Evolutionary conservation across 1,140 invertebrate species (phyloP).

Genomic region (Manduca sexta): DNA sequence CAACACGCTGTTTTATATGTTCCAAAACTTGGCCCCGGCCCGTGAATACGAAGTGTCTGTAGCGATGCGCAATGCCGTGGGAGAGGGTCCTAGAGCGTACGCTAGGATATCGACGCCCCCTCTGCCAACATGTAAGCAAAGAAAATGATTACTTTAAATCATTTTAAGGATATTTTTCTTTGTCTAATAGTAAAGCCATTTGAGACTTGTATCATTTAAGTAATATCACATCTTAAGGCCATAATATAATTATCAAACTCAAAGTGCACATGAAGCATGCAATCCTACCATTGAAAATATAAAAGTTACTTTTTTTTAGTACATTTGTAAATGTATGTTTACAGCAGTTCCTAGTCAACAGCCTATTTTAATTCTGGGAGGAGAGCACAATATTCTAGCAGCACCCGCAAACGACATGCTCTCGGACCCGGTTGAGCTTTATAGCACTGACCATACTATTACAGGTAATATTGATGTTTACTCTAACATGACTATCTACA

Average conservation of each 20-base stretch:
- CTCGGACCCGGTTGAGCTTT: constrained; percentile 75
- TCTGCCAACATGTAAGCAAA: constrained; percentile 75
- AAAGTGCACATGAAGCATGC: no score
- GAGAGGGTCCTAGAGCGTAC: constrained; percentile 82
- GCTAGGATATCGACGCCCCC: constrained; percentile 79
- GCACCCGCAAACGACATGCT: constrained; percentile 79
- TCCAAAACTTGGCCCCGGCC: constrained; percentile 83
- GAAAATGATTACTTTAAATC: no score
- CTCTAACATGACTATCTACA: not conserved
- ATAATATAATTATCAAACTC: no score
- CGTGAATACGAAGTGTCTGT: constrained; percentile 85
- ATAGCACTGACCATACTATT: constrained; percentile 52
- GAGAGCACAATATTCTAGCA: constrained; percentile 79
- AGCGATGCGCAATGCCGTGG: constrained; percentile 85
- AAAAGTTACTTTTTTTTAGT: no score
- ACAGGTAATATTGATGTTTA: constrained; percentile 31
- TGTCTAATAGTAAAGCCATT: no score
- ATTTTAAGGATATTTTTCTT: no score
- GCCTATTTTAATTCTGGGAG: constrained; percentile 82
- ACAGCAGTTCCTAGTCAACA: constrained; percentile 71
- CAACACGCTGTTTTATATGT: constrained; percentile 82
- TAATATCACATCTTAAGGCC: no score
- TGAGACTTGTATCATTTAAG: no score
- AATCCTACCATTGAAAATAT: no score
- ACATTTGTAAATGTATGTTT: constrained; percentile 10